Percentiles rank a stretch among this genome's conserved stretches.
Conservation (phyloP, 2,113 vertebrate species). For the Barnardius zonarius region DNA sequence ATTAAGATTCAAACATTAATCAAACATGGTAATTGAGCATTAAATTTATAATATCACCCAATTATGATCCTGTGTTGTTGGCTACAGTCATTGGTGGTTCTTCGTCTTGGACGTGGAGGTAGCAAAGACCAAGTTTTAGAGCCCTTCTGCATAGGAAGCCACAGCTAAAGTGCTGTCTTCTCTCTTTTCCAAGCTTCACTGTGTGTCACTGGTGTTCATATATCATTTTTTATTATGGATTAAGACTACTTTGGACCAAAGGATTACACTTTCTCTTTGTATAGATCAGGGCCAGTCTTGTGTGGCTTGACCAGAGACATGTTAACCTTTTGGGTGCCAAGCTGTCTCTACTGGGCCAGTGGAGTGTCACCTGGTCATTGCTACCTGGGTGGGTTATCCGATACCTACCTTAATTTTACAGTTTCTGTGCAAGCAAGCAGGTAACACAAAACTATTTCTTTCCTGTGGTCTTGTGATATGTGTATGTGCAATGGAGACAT, state of each 20-base stretch:
- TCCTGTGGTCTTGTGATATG: too few relatives aligned
- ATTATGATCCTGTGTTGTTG: background rate
- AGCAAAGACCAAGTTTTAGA: background rate
- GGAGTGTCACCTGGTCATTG: background rate
- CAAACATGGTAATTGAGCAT: background rate
- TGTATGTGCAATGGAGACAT: fast-evolving
- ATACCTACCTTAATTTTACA: background rate
- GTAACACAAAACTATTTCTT: background rate
- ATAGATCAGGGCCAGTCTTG: background rate
- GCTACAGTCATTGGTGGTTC: background rate
- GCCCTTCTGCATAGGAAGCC: background rate
- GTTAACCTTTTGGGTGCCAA: background rate
- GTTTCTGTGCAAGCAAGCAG: background rate
- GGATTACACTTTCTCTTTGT: background rate
- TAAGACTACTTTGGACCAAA: background rate
- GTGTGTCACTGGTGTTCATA: background rate
- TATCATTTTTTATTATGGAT: background rate
- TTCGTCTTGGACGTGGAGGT: background rate
- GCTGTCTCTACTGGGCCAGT: background rate
- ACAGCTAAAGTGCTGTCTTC: background rate
- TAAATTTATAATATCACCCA: background rate
- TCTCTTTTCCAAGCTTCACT: background rate
- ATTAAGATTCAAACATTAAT: background rate
- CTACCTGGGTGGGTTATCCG: background rate
- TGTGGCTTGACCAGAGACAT: background rate